Conservation (phyloP, 2,113 vertebrate species). For the Lophura nycthemera region DNA sequence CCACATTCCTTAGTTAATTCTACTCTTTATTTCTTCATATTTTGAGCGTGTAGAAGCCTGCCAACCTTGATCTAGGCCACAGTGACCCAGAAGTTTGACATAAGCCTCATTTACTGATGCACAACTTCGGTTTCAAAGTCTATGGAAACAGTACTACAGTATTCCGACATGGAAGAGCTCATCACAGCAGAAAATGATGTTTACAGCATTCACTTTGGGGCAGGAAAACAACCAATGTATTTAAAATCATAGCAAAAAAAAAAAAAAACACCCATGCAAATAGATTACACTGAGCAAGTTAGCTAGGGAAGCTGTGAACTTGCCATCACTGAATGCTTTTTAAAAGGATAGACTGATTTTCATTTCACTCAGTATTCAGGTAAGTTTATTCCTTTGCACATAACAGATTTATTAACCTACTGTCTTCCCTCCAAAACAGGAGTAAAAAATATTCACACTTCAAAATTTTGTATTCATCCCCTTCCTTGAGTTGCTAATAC, state of each 20-base stretch:
- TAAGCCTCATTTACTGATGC: not conserved
- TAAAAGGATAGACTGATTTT: not conserved
- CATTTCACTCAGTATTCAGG: not conserved
- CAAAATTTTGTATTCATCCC: not conserved
- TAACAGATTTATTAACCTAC: not conserved
- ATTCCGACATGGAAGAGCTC: not conserved
- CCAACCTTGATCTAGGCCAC: not conserved
- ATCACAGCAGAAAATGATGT: not conserved
- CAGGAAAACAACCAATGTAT: not conserved
- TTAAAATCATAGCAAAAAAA: not conserved
- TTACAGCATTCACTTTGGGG: not conserved
- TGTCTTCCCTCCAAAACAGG: not conserved
- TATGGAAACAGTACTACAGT: not conserved
- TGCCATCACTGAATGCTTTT: not conserved
- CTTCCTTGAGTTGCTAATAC: not conserved
- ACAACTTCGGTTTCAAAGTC: not conserved
- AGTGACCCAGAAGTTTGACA: not conserved
- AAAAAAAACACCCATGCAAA: not conserved
- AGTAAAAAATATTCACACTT: not conserved
- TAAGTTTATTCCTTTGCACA: not conserved
- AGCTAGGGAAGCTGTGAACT: not conserved
- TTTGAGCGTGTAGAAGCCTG: not conserved
- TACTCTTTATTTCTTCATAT: not conserved
- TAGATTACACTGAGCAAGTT: not conserved
- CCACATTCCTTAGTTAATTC: not conserved